Percentiles rank a stretch among this genome's conserved stretches.
These are phyloP conservation scores for Amiota mariae DNA, from an alignment of 2,888 invertebrate species.

Conservation along the genomic window DNA sequence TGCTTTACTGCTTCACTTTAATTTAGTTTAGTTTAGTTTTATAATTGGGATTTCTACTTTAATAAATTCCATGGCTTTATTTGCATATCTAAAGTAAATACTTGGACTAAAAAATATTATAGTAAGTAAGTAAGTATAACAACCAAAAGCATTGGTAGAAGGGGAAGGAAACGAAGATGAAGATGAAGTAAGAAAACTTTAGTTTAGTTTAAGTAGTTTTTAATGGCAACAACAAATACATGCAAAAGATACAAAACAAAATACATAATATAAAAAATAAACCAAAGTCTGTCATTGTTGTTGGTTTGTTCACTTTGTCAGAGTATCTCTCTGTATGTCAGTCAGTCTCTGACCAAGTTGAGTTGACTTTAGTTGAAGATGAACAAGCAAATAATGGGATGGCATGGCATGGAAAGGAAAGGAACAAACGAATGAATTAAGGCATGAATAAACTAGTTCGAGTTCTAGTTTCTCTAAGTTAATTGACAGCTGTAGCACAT, in stretches of 20 bases:
- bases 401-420: not conserved
- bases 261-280: too few species aligned
- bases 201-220: slow-evolving; percentile 17
- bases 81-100: slow-evolving; percentile 61
- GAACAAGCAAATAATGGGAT: too few species aligned
- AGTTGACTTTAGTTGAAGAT: not conserved
- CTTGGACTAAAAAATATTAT: slow-evolving; percentile 3
- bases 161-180: not conserved
- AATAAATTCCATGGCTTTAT: slow-evolving; percentile 62
- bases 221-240: not conserved
- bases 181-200: not conserved
- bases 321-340: not conserved
- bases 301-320: not conserved
- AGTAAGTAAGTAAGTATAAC: not conserved
- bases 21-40: slow-evolving; percentile 9
- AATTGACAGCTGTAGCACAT: slow-evolving; percentile 24
- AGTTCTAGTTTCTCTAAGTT: slow-evolving; percentile 24
- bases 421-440: slow-evolving; percentile 3
- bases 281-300: too few species aligned
- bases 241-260: too few species aligned
- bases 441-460: slow-evolving; percentile 10
- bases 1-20: slow-evolving; percentile 5
- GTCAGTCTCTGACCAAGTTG: not conserved
- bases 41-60: slow-evolving; percentile 45
- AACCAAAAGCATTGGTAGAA: not conserved